phyloP scores from a whole-genome alignment of 2,113 vertebrate genomes.

The Falcunculus frontatus region DNA sequence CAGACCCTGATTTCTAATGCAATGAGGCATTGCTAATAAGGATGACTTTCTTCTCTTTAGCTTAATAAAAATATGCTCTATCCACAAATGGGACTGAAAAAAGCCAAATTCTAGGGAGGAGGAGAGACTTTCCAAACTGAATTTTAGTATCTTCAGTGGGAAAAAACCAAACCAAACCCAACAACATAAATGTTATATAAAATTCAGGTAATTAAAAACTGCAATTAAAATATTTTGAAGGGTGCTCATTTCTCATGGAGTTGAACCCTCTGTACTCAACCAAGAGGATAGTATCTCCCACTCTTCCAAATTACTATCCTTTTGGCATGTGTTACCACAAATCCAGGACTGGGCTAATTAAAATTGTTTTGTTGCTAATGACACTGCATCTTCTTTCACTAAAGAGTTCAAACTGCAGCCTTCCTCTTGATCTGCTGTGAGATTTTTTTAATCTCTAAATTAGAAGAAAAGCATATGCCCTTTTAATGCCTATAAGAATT shows the following conservation, averaged over 20 bases:
- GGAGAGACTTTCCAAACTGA: background rate
- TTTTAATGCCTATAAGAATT: constrained; percentile 56
- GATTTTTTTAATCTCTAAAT: constrained; percentile 56
- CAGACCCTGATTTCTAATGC: constrained; percentile 5
- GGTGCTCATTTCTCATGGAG: background rate
- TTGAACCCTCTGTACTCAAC: background rate
- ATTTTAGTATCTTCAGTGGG: background rate
- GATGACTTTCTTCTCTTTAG: background rate
- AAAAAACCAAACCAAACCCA: background rate
- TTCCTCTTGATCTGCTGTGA: constrained; percentile 37
- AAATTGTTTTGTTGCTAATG: constrained; percentile 35
- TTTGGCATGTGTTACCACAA: background rate
- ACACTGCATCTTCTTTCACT: constrained; percentile 21
- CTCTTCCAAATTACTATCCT: background rate
- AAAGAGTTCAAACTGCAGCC: constrained; percentile 11
- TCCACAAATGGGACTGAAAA: background rate
- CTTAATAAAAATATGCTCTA: background rate
- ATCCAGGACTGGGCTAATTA: constrained; percentile 36
- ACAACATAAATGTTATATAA: background rate
- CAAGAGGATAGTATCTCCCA: background rate
- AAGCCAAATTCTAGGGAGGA: background rate
- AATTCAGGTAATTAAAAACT: background rate
- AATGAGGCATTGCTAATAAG: constrained; percentile 29
- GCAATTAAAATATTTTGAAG: background rate
- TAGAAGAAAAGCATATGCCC: constrained; percentile 47